Base-by-base conservation (phyloP, 2,797 vertebrate species). In the Amniataba percoides region DNA sequence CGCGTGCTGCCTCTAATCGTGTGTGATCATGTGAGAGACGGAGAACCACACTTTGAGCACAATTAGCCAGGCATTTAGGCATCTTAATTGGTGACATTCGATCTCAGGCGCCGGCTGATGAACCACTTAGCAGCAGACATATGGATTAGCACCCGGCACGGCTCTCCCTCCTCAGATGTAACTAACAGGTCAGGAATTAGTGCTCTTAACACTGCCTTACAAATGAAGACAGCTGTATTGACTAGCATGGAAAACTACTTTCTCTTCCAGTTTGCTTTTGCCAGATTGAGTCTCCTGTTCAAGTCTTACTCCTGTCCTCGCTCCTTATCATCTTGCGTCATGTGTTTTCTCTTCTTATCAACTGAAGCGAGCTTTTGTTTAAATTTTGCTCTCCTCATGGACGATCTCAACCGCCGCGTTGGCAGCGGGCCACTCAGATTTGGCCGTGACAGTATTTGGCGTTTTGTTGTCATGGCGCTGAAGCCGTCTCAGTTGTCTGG, bases 51-150 rank as follows among this genome's bases (percentile, higher is more conserved):
- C 93, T 92, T 93, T 87, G 88, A 95, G 94, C 93, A 88, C 93
- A 96, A 96, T 96, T 96, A 95, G 94, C 92, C 89, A 82, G 90
- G 89, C 94, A 90, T 95, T 95, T 94, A 95, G 92, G 91, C 91
- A 61, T 95, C 95, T 95, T 96, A 96, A 96, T 96, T 95, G 94
- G 93, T 80, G 92, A 91, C 90, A 94, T 95, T 95, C 93, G 93
- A 96, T 95, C 94, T 82, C 39, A 71, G 84, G 83, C 87, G 80
- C 89, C 93, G 56, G 80, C 91, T 93, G 94, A 93, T 91, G 92
- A 95, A 93, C 94, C 91, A 95, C 91, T 95, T 93, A 94, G 92
- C 81, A 77, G 88, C 85, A 93, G 94, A 93, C 83, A 79, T 95
- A 96, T 96, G 93, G 95, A 96, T 96, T 95, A 94, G 88, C 88